Evolutionary conservation across 2,888 invertebrate genomes (phyloP).

Genomic region (Philereme vetulata): DNA sequence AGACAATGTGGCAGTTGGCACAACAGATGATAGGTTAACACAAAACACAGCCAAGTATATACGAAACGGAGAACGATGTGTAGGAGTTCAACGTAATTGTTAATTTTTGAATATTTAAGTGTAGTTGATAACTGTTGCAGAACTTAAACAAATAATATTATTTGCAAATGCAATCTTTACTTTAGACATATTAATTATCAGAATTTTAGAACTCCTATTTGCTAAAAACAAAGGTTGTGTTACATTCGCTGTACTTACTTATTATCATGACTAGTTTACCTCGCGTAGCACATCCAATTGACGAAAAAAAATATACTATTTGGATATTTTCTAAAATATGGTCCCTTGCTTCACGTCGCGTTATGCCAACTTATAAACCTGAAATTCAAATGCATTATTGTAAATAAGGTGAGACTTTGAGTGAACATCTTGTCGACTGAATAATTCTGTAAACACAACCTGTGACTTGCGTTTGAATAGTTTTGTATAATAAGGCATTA

Average conservation of each 20-base stretch:
- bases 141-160: too few species aligned
- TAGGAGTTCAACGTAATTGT: too few species aligned
- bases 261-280: not conserved
- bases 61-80: too few species aligned
- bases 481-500: conserved; percentile 1
- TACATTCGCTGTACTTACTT: too few species aligned
- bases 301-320: not conserved
- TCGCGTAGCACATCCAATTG: not conserved
- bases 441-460: conserved; percentile 28
- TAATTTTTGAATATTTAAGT: too few species aligned
- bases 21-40: conserved; percentile 13
- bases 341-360: conserved; percentile 20
- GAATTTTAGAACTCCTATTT: too few species aligned
- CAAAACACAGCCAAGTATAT: conserved; percentile 4
- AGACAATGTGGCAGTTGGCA: conserved; percentile 11
- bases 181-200: too few species aligned
- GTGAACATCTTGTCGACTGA: conserved; percentile 31
- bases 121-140: too few species aligned
- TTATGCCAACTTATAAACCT: conserved; percentile 9
- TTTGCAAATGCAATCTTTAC: too few species aligned
- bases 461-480: conserved; percentile 20
- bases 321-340: conserved; percentile 23
- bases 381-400: conserved; percentile 34
- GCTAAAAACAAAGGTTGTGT: too few species aligned
- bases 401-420: conserved; percentile 26